Percentiles rank a stretch among this genome's conserved stretches.
phyloP scores from a whole-genome alignment of 2,797 vertebrate species.

The Cuculus canorus region DNA sequence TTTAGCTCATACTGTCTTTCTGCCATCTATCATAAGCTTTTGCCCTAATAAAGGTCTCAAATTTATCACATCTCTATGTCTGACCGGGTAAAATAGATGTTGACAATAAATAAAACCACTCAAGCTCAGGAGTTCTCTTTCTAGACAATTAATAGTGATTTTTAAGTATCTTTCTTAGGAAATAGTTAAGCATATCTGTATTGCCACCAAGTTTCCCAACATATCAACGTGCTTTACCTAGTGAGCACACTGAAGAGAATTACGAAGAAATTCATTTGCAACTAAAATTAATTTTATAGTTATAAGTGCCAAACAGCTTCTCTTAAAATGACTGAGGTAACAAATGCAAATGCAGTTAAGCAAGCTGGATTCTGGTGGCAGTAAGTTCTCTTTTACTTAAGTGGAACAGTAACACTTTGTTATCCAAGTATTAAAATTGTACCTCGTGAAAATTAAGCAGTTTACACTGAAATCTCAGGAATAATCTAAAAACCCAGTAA shows the following conservation, averaged over 20 bases:
- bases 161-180: background rate
- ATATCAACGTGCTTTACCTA: background rate
- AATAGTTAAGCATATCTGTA: background rate
- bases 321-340: background rate
- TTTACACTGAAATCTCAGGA: background rate
- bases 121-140: background rate
- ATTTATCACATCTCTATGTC: background rate
- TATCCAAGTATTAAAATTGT: background rate
- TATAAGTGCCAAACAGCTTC: background rate
- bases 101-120: background rate
- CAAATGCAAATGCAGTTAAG: background rate
- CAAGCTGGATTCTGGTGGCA: background rate
- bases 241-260: background rate
- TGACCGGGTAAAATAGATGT: background rate
- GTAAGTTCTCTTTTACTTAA: background rate
- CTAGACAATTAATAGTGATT: background rate
- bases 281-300: background rate
- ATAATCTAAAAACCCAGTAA: background rate
- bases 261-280: background rate
- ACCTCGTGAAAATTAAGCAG: background rate
- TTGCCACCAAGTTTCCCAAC: accelerated
- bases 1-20: background rate
- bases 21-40: background rate
- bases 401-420: background rate
- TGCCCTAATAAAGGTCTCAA: background rate